A percentile compares a stretch with the other conserved stretches of the same genome.
Conservation (phyloP, 1,140 invertebrate genomes). For the Drosophila bipectinata region DNA sequence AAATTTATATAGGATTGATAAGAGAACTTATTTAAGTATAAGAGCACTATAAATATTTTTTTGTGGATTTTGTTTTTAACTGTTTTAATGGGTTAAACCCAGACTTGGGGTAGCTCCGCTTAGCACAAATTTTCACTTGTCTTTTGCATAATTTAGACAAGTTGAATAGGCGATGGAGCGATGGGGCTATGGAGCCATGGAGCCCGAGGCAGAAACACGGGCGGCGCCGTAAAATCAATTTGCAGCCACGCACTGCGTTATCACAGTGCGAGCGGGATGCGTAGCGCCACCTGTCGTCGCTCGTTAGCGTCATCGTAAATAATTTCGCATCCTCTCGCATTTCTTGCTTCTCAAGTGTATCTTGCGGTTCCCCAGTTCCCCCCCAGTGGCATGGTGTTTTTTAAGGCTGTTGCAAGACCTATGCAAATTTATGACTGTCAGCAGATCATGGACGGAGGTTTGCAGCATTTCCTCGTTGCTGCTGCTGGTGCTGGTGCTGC, state of each 20-base stretch:
- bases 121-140: slow-evolving; percentile 78
- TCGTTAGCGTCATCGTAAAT: slow-evolving; percentile 82
- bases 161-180: slow-evolving; percentile 35
- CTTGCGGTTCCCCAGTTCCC: background rate
- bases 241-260: slow-evolving; percentile 71
- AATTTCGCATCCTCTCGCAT: slow-evolving; percentile 55
- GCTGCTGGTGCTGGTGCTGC: slow-evolving; percentile 4
- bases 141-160: slow-evolving; percentile 78
- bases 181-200: slow-evolving; percentile 5
- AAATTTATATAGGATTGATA: too few relatives aligned
- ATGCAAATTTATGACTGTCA: slow-evolving; percentile 78
- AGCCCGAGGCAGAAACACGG: slow-evolving; percentile 58
- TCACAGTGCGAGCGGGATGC: slow-evolving; percentile 47
- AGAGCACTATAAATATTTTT: too few relatives aligned
- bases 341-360: slow-evolving; percentile 2
- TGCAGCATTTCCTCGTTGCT: slow-evolving; percentile 62
- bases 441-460: slow-evolving; percentile 41
- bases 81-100: background rate
- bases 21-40: too few relatives aligned
- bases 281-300: slow-evolving; percentile 74
- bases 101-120: slow-evolving; percentile 43
- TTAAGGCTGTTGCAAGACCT: slow-evolving; percentile 64
- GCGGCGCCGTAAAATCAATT: slow-evolving; percentile 80
- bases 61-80: too few relatives aligned
- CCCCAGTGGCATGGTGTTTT: slow-evolving; percentile 12